Percentiles rank a stretch among this genome's conserved stretches.
Evolutionary conservation across 2,888 invertebrate species (phyloP).

Genomic region (Pheosia gnoma): DNA sequence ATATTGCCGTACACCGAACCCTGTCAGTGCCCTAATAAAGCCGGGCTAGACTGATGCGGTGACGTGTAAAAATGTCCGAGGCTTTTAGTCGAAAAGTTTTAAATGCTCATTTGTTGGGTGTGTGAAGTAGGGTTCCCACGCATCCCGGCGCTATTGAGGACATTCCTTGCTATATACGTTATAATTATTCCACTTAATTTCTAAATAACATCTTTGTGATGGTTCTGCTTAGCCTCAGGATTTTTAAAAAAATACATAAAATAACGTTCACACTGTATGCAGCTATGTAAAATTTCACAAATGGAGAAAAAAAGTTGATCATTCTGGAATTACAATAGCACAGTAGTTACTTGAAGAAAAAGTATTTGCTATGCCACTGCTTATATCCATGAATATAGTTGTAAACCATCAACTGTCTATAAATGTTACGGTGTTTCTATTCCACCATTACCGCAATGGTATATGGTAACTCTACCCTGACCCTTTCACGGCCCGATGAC

Average conservation of each 20-base stretch:
- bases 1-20: not conserved
- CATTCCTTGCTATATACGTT: not conserved
- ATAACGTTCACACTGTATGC: too few relatives aligned
- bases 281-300: too few relatives aligned
- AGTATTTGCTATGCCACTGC: too few relatives aligned
- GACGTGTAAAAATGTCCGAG: slow-evolving; percentile 2
- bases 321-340: too few relatives aligned
- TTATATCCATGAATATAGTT: too few relatives aligned
- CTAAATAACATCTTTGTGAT: too few relatives aligned
- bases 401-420: too few relatives aligned
- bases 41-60: not conserved
- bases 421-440: not conserved
- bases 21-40: not conserved
- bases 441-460: not conserved
- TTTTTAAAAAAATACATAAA: too few relatives aligned
- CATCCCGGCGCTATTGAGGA: not conserved
- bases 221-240: too few relatives aligned
- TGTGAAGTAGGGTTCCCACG: not conserved
- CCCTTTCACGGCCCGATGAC: not conserved
- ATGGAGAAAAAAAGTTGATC: too few relatives aligned
- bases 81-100: slow-evolving; percentile 6
- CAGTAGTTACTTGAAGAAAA: too few relatives aligned
- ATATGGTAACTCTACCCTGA: not conserved
- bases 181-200: too few relatives aligned
- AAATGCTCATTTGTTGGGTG: slow-evolving; percentile 6